Evolutionary conservation across 2,888 invertebrate species (phyloP), one percentile per base, ranked within the genome.

Genomic region (Epistrophella euchroma): DNA sequence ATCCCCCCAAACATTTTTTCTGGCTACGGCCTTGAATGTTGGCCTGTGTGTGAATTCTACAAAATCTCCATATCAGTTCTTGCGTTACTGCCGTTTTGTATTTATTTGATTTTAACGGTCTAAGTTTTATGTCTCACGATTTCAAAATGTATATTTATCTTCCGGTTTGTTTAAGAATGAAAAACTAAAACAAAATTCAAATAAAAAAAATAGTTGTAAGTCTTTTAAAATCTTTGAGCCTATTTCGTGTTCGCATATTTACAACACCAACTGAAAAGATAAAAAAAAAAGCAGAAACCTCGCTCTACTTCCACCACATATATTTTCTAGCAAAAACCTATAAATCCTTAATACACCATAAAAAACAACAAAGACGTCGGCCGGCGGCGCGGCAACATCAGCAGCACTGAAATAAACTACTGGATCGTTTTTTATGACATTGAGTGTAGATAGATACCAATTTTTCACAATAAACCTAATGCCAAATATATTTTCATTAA

Each of bases 331-430:
- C n/a, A 45, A 45, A 64, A 64, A 45, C 45, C 56, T 15, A 79
- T 79, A 73, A 79, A 79, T 79, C 58, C 43, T 66, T 73, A 32
- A 73, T 68, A 60, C 43, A 15, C 60, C 32, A 74, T 74, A 80
- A 74, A 75, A 43, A 22, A 19, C 58, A 19, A 19, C 58, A 22
- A 19, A 25, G 2, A 25, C 10, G 7, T 6, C 0, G 15, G 25
- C 7, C 15, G 15, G 52, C 5, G 7, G 25, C 15, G 9, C 2
- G 25, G 7, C 15, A 4, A 11, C 11, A n/a, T n/a, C n/a, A 56
- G 10, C 17, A 32, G 13, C n/a, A n/a, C n/a, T 58, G 56, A 76
- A 82, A 37, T 50, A 76, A 76, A 76, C 76, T 45, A 66, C 40
- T 82, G 76, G 43, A 76, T 43, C 43, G 50, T 37, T 58, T 76